Evolutionary conservation across 1,140 invertebrate genomes (phyloP).

Genomic region (Apocrypta bakeri): DNA sequence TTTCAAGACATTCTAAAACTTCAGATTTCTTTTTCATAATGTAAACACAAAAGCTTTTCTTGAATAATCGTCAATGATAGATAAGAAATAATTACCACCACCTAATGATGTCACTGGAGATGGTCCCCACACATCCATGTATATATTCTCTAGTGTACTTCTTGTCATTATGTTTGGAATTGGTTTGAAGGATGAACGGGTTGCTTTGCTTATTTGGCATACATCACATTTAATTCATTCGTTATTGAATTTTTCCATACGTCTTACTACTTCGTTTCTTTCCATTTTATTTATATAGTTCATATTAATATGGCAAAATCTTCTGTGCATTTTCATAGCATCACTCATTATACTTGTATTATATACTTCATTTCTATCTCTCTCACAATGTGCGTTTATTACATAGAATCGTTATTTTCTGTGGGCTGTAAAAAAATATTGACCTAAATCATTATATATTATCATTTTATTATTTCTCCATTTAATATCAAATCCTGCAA

Average conservation of each 20-base stretch:
- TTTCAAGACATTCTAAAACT: not conserved
- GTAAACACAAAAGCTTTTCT: slow-evolving; percentile 4
- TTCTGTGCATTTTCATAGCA: slow-evolving; percentile 27
- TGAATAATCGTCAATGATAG: not conserved
- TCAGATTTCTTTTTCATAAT: slow-evolving; percentile 1
- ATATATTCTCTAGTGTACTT: not conserved
- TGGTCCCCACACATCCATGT: not conserved
- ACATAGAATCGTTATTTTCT: not conserved
- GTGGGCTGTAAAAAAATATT: not conserved
- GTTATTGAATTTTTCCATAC: not conserved
- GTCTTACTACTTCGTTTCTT: not conserved
- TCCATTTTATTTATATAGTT: slow-evolving; percentile 4
- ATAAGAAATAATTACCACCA: not conserved
- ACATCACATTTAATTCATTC: not conserved
- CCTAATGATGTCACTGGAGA: not conserved
- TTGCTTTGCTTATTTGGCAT: not conserved
- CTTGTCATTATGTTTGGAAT: not conserved
- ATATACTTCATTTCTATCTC: not conserved
- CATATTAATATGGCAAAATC: slow-evolving; percentile 30
- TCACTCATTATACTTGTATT: slow-evolving; percentile 22
- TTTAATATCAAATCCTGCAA: not conserved
- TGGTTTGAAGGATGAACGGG: not conserved
- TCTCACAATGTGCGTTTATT: not conserved
- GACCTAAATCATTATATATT: not conserved
- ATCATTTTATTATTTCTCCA: not conserved